Conservation (phyloP, 2,888 invertebrate species). For the Tachystola acroxantha region DNA sequence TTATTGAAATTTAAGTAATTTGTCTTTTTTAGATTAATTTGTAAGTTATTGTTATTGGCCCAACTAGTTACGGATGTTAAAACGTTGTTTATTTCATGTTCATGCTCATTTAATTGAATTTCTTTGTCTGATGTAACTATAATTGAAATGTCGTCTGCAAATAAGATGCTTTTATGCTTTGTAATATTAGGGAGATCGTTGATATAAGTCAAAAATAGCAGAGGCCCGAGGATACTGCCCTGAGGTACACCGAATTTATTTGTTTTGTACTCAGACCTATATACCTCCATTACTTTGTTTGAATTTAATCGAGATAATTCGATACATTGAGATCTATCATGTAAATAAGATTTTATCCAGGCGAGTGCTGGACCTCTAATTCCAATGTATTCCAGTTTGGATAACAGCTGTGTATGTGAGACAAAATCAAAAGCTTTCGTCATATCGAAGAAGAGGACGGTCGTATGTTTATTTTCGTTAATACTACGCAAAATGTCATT, state of each 20-base stretch:
- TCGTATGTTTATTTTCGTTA: slow-evolving; percentile 4
- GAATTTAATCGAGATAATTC: not conserved
- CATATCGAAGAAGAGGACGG: slow-evolving; percentile 12
- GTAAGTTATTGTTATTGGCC: no score
- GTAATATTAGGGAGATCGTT: no score
- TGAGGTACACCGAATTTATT: not conserved
- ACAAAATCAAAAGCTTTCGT: slow-evolving; percentile 13
- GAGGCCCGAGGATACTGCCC: no score
- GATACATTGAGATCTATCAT: not conserved
- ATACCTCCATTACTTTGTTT: not conserved
- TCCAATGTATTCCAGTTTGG: slow-evolving; percentile 4
- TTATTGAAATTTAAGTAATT: no score
- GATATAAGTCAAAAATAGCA: no score
- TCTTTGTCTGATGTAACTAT: no score
- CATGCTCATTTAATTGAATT: no score
- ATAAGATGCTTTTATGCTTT: no score
- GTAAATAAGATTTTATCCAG: not conserved
- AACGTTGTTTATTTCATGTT: no score
- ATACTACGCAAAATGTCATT: slow-evolving; percentile 3
- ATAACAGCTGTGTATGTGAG: slow-evolving; percentile 2
- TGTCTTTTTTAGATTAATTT: no score
- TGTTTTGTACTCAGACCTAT: not conserved
- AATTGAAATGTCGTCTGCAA: no score
- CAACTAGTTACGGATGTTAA: no score
- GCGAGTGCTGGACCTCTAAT: not conserved